phyloP scores from a whole-genome alignment of 92 coral and sea anemone genomes.

The Phymanthus crucifer region DNA sequence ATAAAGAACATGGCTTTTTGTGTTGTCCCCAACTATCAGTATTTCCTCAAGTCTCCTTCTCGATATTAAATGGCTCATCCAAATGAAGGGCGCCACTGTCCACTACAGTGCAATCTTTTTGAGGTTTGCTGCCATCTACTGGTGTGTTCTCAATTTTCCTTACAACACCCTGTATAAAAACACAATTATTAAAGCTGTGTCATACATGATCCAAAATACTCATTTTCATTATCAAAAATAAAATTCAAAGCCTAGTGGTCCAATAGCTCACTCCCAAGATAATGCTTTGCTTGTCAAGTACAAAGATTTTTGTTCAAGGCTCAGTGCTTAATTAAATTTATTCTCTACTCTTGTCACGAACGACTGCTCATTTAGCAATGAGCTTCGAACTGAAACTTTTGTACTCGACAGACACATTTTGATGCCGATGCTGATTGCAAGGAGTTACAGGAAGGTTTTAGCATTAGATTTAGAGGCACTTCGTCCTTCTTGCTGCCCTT shows the following conservation, averaged over 20 bases:
- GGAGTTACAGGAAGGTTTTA: no score
- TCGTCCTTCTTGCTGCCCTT: no score
- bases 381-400: background rate
- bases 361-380: background rate
- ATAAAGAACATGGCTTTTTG: background rate
- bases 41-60: slow-evolving; percentile 42
- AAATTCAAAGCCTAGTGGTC: no score
- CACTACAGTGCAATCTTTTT: slow-evolving; percentile 63
- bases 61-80: slow-evolving; percentile 81
- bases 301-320: background rate
- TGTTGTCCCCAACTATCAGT: background rate
- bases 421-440: no score
- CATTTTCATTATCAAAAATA: no score
- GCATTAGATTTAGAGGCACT: no score
- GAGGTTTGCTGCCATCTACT: slow-evolving; percentile 71
- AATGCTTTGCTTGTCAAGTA: no score
- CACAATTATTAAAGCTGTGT: no score
- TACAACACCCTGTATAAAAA: slow-evolving; percentile 69
- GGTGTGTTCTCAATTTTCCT: slow-evolving; percentile 68
- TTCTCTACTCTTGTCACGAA: slow-evolving; percentile 1
- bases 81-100: slow-evolving; percentile 81
- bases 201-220: no score
- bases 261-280: no score
- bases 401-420: no score
- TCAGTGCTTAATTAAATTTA: background rate